These are phyloP conservation scores for Bubalus kerabau DNA, from an alignment of 2,113 vertebrate species.

Conservation along the genomic window DNA sequence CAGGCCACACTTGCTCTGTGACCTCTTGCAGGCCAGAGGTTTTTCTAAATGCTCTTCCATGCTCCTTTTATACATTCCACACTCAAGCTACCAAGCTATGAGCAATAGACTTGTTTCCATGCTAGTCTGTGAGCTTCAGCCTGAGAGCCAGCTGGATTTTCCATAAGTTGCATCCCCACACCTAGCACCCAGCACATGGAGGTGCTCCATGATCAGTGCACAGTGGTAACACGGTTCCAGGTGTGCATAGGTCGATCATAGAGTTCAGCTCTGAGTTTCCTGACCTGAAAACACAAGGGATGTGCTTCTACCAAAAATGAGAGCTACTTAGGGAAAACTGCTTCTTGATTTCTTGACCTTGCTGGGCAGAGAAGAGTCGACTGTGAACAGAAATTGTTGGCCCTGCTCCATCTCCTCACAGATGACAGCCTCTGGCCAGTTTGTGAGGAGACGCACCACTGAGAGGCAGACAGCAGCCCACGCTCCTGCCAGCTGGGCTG, in stretches of 20 bases:
- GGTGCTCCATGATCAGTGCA: neutral
- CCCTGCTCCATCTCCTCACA: neutral
- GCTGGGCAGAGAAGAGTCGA: neutral
- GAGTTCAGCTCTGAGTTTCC: neutral
- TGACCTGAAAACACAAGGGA: neutral
- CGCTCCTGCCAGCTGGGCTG: neutral
- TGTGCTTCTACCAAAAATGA: neutral
- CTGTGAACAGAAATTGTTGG: neutral
- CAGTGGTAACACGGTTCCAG: rapidly evolving
- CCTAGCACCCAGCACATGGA: neutral
- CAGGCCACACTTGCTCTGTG: rapidly evolving
- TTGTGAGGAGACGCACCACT: neutral
- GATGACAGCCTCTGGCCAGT: neutral
- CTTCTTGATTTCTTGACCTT: neutral
- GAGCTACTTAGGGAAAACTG: neutral
- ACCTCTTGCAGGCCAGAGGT: neutral
- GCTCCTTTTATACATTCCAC: neutral
- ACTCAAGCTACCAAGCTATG: neutral
- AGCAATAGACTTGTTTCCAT: neutral
- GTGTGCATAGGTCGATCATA: neutral
- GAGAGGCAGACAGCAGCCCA: neutral
- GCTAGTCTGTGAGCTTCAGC: neutral
- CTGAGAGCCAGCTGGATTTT: neutral
- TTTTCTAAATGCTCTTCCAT: neutral
- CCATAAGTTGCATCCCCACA: no score